These are phyloP conservation scores for Cheilinus undulatus DNA, from an alignment of 2,113 vertebrate genomes.

Conservation along the genomic window DNA sequence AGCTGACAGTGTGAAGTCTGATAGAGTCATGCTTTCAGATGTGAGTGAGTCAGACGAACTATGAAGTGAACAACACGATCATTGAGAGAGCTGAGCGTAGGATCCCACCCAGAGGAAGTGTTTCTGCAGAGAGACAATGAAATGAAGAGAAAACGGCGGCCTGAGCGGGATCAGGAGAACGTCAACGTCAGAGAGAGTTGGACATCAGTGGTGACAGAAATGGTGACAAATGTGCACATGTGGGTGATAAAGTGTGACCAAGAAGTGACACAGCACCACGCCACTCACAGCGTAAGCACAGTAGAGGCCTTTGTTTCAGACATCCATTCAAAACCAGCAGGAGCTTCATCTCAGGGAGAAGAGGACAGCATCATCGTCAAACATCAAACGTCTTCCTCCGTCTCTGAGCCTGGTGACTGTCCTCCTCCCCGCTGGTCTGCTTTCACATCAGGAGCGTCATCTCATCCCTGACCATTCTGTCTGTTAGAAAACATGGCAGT, in stretches of 20 bases:
- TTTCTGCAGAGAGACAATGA: background rate
- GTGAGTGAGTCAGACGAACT: conserved; percentile 15
- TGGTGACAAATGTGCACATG: conserved; percentile 5
- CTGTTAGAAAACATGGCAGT: no score
- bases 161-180: conserved; percentile 17
- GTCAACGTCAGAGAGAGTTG: background rate
- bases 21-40: background rate
- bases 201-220: conserved; percentile 10
- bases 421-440: no score
- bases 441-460: no score
- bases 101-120: conserved; percentile 5
- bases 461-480: no score
- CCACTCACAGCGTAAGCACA: background rate
- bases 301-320: no score
- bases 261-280: conserved; percentile 37
- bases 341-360: no score
- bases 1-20: background rate
- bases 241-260: conserved; percentile 43
- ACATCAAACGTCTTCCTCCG: no score
- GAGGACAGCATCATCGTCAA: no score
- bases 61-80: background rate
- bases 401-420: no score
- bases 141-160: background rate
- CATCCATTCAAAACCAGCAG: no score
- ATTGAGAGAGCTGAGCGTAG: background rate